Evolutionary conservation across 2,113 vertebrate genomes (phyloP), one percentile per base, ranked within the genome.

Genomic region (Phainopepla nitens): DNA sequence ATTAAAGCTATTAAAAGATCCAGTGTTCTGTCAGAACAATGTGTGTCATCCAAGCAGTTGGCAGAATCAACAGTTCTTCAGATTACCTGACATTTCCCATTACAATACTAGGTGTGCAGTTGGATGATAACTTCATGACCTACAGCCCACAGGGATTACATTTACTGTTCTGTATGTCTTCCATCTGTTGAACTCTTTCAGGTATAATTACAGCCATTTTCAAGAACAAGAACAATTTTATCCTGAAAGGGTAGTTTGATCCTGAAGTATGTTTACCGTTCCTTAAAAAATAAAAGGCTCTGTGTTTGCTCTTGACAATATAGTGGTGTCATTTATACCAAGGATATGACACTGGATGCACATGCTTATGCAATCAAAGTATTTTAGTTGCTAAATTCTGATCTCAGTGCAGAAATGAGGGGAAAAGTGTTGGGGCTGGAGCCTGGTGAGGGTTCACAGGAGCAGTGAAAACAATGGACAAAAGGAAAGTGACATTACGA

Each of bases 1-100:
- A 79, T 87, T 92, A 93, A 96, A 95, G n/a, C 47, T 92, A 87
- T 85, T 93, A 65, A 82, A 96, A 87, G 82, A 70, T 65, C 66
- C 44, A 62, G 45, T 72, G 33, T 83, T 91, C 62, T 82, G 53
- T 92, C 71, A 91, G 76, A 87, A 73, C 73, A 76, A 60, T 78
- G 36, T 75, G 42, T 82, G 71, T 76, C 71, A 82, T 88, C 53
- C 50, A 65, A 84, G 57, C 36, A 65, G 19, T 51, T 83, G 41
- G 76, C 45, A 72, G 31, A 75, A 61, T 76, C 64, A 78, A 69
- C 62, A 71, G 19, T 78, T 83, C 71, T 4, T 78, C 73, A 87
- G 65, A 81, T 81, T 72, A 44, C 66, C 45, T 91, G 65, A 60
- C 78, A 44, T 47, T 91, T 91, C 20, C 29, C 25, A 15, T 76